Percentiles rank a stretch among this genome's conserved stretches.
Conservation (phyloP, 2,888 invertebrate genomes). For the Morpho deidamia region DNA sequence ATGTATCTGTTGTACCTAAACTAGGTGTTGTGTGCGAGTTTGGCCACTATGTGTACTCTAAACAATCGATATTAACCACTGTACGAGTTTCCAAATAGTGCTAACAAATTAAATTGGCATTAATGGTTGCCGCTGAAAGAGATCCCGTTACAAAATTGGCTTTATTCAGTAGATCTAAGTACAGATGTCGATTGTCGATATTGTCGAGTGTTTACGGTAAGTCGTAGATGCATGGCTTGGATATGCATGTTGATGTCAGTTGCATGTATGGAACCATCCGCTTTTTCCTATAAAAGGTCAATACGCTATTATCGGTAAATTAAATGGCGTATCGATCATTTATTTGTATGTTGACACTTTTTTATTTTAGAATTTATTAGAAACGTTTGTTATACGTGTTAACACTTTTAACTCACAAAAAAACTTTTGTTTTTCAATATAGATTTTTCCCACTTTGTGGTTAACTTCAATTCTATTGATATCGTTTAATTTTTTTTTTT, state of each 20-base stretch:
- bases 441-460: too few relatives aligned
- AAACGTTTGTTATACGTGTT: too few relatives aligned
- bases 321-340: not conserved
- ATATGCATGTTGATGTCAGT: conserved; percentile 31
- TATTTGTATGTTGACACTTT: too few relatives aligned
- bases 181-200: conserved; percentile 74
- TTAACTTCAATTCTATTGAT: too few relatives aligned
- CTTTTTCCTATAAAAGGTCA: conserved; percentile 15
- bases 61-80: conserved; percentile 69
- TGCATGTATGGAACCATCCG: conserved; percentile 23
- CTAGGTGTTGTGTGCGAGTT: conserved; percentile 73
- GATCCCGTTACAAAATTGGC: conserved; percentile 63
- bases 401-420: too few relatives aligned
- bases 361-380: too few relatives aligned
- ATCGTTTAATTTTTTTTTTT: too few relatives aligned
- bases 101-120: conserved; percentile 49
- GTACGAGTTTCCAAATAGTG: conserved; percentile 35
- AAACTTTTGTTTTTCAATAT: too few relatives aligned
- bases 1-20: conserved; percentile 48
- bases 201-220: conserved; percentile 64
- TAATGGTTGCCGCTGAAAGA: conserved; percentile 75
- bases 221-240: conserved; percentile 63
- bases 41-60: conserved; percentile 56
- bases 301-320: not conserved
- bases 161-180: conserved; percentile 56